Percentiles rank a stretch among this genome's conserved stretches.
These are phyloP conservation scores for Mesorhabditis belari DNA, from an alignment of 2,888 invertebrate species.

Conservation along the genomic window DNA sequence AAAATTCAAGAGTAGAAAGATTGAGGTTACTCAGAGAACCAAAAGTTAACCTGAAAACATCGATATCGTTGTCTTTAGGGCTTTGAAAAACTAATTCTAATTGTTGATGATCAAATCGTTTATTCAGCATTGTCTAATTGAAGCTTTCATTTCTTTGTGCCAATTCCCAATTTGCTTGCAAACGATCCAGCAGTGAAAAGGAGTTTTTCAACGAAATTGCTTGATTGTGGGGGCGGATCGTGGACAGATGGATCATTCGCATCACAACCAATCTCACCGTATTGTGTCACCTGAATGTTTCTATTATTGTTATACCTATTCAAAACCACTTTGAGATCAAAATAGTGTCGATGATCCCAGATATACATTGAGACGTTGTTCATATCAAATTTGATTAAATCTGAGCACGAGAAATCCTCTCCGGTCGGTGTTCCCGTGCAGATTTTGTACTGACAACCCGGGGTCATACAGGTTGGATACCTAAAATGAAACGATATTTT, in stretches of 20 bases:
- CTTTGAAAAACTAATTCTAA: too few species aligned
- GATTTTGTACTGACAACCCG: conserved; percentile 18
- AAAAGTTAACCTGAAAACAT: too few species aligned
- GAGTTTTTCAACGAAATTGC: background rate
- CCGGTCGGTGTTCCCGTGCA: conserved; percentile 30
- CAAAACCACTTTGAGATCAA: conserved; percentile 15
- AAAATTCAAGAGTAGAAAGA: too few species aligned
- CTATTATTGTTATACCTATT: background rate
- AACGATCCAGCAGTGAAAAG: background rate
- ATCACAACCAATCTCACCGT: background rate
- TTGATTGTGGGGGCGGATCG: background rate
- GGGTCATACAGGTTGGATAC: conserved; percentile 30
- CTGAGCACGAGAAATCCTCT: conserved; percentile 34
- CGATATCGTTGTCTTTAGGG: too few species aligned
- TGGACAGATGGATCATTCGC: background rate
- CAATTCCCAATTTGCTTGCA: background rate
- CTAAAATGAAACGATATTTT: background rate
- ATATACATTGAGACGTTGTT: conserved; percentile 22
- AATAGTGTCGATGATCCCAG: conserved; percentile 39
- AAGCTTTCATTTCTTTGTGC: background rate
- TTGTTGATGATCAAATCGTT: too few species aligned
- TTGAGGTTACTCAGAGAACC: too few species aligned
- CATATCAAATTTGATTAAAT: conserved; percentile 20
- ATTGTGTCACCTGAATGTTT: background rate
- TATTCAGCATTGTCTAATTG: too few species aligned